These are phyloP conservation scores for Hyperopisus bebe DNA, from an alignment of 2,113 vertebrate species.

Conservation along the genomic window DNA sequence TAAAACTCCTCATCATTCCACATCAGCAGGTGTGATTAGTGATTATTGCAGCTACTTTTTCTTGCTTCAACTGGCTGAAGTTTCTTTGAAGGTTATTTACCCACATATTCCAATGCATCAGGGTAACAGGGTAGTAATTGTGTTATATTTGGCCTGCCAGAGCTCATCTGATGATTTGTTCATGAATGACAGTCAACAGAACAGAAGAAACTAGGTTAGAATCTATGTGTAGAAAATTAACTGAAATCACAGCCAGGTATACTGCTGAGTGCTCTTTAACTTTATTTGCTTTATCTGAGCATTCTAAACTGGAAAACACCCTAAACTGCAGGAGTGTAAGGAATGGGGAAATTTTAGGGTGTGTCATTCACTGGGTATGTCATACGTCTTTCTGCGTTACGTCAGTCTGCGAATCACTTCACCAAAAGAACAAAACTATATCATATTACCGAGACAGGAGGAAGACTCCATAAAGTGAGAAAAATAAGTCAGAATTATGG, in stretches of 20 bases:
- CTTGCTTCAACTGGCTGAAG: conserved; percentile 30
- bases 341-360: background rate
- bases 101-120: background rate
- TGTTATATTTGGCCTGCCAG: background rate
- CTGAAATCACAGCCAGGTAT: background rate
- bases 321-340: background rate
- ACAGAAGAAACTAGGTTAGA: background rate
- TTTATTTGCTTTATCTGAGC: background rate
- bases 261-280: background rate
- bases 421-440: background rate
- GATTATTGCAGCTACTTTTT: background rate
- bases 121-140: background rate
- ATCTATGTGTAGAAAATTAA: background rate
- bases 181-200: background rate
- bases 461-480: background rate
- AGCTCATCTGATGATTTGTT: background rate
- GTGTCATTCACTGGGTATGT: background rate
- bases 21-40: background rate
- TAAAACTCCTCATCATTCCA: conserved; percentile 15
- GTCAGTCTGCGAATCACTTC: background rate
- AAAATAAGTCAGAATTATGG: background rate
- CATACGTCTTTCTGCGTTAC: background rate
- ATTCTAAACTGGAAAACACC: background rate
- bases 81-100: background rate
- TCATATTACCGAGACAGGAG: background rate